A percentile compares a stretch with the other conserved stretches of the same genome.
Evolutionary conservation across 1,140 invertebrate genomes (phyloP).

Genomic region (Lordiphosa stackelbergi): DNA sequence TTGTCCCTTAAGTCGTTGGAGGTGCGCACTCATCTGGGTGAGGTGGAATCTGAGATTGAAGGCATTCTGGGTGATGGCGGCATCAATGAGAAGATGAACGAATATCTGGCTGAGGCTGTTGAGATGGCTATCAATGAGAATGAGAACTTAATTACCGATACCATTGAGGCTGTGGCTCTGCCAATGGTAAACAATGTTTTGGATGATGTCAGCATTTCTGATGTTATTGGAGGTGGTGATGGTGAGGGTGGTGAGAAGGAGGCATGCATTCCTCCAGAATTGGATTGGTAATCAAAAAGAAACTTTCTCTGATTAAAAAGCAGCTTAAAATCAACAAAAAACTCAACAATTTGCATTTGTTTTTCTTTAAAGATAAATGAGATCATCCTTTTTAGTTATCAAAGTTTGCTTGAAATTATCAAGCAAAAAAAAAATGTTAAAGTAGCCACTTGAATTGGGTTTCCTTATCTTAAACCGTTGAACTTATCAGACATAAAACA

Average conservation of each 20-base stretch:
- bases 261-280: conserved; percentile 65
- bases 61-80: conserved; percentile 64
- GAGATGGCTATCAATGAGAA: conserved; percentile 68
- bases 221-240: conserved; percentile 42
- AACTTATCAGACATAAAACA: conserved; percentile 41
- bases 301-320: conserved; percentile 41
- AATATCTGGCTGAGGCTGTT: conserved; percentile 58
- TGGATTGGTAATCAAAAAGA: conserved; percentile 45
- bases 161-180: conserved; percentile 66
- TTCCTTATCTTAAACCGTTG: conserved; percentile 41
- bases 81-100: conserved; percentile 68
- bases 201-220: conserved; percentile 52
- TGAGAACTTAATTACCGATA: conserved; percentile 62
- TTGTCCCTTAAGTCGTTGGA: conserved; percentile 64
- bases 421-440: conserved; percentile 1
- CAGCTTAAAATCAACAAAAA: conserved; percentile 11
- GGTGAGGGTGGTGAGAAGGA: conserved; percentile 69
- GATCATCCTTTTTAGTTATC: background rate
- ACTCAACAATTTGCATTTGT: too few relatives aligned
- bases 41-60: conserved; percentile 72
- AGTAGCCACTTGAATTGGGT: background rate
- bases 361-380: too few relatives aligned
- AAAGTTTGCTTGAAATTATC: conserved; percentile 2
- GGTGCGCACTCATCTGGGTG: conserved; percentile 62
- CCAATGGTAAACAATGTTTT: conserved; percentile 55